Percentiles rank a stretch among this genome's conserved stretches.
These are phyloP conservation scores for Ondatra zibethicus DNA, from an alignment of 2,113 vertebrate species.

Conservation along the genomic window DNA sequence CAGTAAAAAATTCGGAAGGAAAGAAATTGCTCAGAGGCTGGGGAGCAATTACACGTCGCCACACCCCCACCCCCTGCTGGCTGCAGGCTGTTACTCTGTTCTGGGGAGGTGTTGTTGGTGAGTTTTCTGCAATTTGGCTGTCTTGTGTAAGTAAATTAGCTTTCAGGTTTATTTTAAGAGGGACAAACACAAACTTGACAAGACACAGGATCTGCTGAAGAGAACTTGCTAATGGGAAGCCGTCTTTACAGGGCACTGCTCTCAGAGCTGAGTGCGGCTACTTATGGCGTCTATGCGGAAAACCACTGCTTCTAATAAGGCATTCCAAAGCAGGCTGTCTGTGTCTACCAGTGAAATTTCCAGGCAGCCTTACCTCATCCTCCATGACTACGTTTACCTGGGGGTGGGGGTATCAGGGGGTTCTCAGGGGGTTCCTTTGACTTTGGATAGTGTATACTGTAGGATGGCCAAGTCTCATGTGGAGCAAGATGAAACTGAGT, in stretches of 20 bases:
- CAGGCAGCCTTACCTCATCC: background rate
- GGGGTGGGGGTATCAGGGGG: background rate
- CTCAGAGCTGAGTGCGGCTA: background rate
- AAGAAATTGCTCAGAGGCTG: conserved; percentile 12
- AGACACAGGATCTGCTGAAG: background rate
- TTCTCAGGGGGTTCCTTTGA: background rate
- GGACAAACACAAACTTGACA: background rate
- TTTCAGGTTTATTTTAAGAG: conserved; percentile 45
- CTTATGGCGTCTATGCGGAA: background rate
- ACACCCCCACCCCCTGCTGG: background rate
- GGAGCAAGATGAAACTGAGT: background rate
- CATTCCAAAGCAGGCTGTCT: background rate
- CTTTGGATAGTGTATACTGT: background rate
- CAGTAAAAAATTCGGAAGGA: conserved; percentile 35
- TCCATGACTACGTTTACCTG: background rate
- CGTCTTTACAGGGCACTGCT: background rate
- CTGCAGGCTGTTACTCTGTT: background rate
- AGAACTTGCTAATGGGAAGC: background rate
- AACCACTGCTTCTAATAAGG: background rate
- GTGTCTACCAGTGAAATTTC: background rate
- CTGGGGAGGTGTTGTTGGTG: background rate
- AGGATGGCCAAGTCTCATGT: background rate
- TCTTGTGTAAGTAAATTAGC: background rate
- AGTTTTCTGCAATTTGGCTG: background rate
- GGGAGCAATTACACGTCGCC: background rate